Base-by-base conservation (phyloP, 1,140 invertebrate genomes). In the Galendromus occidentalis region DNA sequence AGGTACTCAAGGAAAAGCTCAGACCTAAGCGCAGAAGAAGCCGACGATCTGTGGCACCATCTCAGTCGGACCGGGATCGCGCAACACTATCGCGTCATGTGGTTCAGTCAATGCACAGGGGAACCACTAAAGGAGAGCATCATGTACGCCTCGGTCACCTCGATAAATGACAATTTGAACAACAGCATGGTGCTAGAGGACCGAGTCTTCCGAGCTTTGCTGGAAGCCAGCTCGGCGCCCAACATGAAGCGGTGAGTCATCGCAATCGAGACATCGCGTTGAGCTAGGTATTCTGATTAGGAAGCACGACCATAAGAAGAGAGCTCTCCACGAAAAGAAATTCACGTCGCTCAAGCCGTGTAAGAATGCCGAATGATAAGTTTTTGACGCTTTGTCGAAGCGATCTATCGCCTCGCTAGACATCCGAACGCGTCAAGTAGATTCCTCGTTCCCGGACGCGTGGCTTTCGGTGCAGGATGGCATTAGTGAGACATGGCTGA, bases 211-310 rank as follows among this genome's bases (percentile, higher is more conserved):
- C 81, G 80, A 69, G 70, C 85, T 59, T 74, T 86, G 4, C 77
- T 84, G 42, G 83, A 85, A 66, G 81, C 84, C 2, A 84, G 84
- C 29, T 82, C 82, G 7, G 79, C 76, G 45, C 74, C 79, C 6
- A 59, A 59, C 22, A 17, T 59, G 33, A 59, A 47, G 20, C 45
- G 42, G 42, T 66, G 30, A 22, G 45, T 18, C 30, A 18, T 18
- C 64, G 22, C 14, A 14, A 33, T 6, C 33, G 33, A 39, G 33
- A 39, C 33, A 39, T 4, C 9, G 33, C 33, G 33, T 39, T 9
- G 33, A 39, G 33, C 33, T 4, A 39, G 9, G 9, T 39, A 39
- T 39, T 39, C 9, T 39, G 33, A 39, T 39, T 39, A 39, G 33
- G n/a, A 67, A 67, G 14, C 41, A 64, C 7, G 4, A 66, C 28